Percentiles rank a stretch among this genome's conserved stretches.
Evolutionary conservation across 64 coral and sea anemone species (phyloP).

Genomic region (Trachythela sp.): DNA sequence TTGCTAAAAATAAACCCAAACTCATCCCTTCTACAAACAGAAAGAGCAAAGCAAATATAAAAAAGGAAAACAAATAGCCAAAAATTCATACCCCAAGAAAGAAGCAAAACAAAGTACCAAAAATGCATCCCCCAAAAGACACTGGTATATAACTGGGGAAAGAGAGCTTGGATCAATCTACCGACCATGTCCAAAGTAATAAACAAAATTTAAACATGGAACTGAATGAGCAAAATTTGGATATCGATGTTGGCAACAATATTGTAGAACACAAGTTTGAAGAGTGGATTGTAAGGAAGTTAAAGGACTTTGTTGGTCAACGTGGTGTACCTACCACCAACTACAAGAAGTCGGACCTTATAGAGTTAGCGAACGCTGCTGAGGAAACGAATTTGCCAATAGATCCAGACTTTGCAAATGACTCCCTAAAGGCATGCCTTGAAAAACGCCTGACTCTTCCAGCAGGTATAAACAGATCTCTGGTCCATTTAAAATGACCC

Average conservation of each 20-base stretch:
- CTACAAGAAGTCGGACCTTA: constrained; percentile 47
- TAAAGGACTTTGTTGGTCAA: constrained; percentile 46
- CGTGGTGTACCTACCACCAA: constrained; percentile 42
- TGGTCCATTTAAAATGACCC: constrained; percentile 55
- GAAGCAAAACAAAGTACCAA: no score
- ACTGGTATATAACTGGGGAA: no score
- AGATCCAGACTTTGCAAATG: constrained; percentile 65
- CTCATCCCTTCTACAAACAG: no score
- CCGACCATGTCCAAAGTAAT: constrained; percentile 14
- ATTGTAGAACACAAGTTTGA: constrained; percentile 37
- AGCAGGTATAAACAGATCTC: constrained; percentile 40
- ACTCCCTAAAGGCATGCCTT: constrained; percentile 53
- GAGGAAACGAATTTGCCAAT: constrained; percentile 42
- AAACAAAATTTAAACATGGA: not conserved
- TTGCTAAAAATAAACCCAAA: constrained; percentile 12
- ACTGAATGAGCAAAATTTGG: constrained; percentile 28
- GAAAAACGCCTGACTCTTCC: constrained; percentile 55
- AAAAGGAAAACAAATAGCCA: no score
- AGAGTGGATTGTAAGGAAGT: constrained; percentile 29
- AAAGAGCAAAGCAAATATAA: no score
- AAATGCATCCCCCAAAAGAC: no score
- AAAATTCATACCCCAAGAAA: no score
- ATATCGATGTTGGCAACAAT: no score
- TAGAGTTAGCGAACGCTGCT: constrained; percentile 40
- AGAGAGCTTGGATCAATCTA: no score